Base-by-base conservation (phyloP, 2,113 vertebrate species). In the Perca fluviatilis region DNA sequence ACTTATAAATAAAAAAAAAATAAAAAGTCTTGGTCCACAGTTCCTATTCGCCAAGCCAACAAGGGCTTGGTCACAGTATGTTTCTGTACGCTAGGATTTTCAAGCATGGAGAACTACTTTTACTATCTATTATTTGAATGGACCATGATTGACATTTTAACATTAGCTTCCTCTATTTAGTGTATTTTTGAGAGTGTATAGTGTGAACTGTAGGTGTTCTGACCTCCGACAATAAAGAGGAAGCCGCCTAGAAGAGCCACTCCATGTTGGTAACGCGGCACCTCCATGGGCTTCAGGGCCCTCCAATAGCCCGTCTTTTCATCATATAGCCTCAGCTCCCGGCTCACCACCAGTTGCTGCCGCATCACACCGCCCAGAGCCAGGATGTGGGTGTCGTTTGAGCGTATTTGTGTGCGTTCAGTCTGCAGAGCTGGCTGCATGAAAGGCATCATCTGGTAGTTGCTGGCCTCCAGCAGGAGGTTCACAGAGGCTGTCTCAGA, bases 391-490 rank as follows among this genome's bases (percentile, higher is more conserved):
- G 92, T 96, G 83, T 92, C 61, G 23, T 96, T 81, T 0, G 96
- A 96, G 30, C 96, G 95, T 66, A 96, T 96, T 54, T 70, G 90
- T 0, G 96, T 96, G n/a, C 96, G 91, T 65, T 96, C 95, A 0
- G 94, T 95, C 74, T 96, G 96, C 83, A 96, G 88, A 1, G 81
- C 81, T 0, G 96, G 96, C 88, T 96, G 96, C 90, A 96, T 94
- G 92, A 93, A 95, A 0, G 96, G 96, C 93, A 96, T 93, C 96
- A 96, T 96, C 93, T 96, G 96, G 88, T 96, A 96, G 90, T 96
- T 96, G 87, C 96, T 96, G 80, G 96, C 96, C 88, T 96, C 96
- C 82, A 96, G 93, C 69, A 96, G 93, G 3, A 96, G 95, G 93
- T 95, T 96, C 15, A 96, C 94, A 4, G 96, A 96, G 58, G 92